Percentiles rank a stretch among this genome's conserved stretches.
Evolutionary conservation across 2,888 invertebrate genomes (phyloP).

Genomic region (Plutella xylostella): DNA sequence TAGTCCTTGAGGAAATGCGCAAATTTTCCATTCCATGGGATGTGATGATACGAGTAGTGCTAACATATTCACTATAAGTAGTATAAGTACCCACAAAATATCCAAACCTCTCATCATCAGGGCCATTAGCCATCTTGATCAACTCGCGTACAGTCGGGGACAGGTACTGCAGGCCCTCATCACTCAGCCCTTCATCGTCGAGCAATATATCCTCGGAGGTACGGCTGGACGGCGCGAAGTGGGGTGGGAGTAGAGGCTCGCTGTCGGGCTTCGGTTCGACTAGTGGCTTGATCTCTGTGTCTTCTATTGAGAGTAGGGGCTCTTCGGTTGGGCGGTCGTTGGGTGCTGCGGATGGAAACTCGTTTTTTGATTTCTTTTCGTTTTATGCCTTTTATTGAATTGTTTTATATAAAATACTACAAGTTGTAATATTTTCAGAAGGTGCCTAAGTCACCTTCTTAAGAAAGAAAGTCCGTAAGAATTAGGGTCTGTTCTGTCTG

Average conservation of each 20-base stretch:
- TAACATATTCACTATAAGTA: too few relatives aligned
- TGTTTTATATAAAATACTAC: too few relatives aligned
- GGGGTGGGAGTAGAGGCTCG: slow-evolving; percentile 40
- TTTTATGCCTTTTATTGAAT: too few relatives aligned
- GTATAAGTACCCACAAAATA: too few relatives aligned
- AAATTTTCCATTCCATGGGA: too few relatives aligned
- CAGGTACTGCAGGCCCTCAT: slow-evolving; percentile 55
- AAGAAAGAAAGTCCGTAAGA: too few relatives aligned
- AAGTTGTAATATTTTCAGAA: too few relatives aligned
- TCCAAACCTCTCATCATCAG: slow-evolving; percentile 43
- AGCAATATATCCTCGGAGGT: slow-evolving; percentile 33
- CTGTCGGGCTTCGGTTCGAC: slow-evolving; percentile 39
- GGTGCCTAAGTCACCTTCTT: too few relatives aligned
- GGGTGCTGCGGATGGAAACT: slow-evolving; percentile 21
- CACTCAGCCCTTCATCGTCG: slow-evolving; percentile 36
- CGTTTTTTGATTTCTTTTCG: too few relatives aligned
- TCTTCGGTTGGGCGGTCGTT: slow-evolving; percentile 37
- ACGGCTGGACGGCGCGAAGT: slow-evolving; percentile 32
- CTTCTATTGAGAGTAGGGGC: slow-evolving; percentile 39
- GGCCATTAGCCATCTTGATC: slow-evolving; percentile 49
- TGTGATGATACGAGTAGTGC: too few relatives aligned
- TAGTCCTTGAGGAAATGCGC: too few relatives aligned
- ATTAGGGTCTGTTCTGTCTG: too few relatives aligned
- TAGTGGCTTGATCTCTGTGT: slow-evolving; percentile 47
- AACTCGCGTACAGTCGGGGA: slow-evolving; percentile 51